Conservation (phyloP, 2,888 invertebrate genomes). For the Notodromas monacha region DNA sequence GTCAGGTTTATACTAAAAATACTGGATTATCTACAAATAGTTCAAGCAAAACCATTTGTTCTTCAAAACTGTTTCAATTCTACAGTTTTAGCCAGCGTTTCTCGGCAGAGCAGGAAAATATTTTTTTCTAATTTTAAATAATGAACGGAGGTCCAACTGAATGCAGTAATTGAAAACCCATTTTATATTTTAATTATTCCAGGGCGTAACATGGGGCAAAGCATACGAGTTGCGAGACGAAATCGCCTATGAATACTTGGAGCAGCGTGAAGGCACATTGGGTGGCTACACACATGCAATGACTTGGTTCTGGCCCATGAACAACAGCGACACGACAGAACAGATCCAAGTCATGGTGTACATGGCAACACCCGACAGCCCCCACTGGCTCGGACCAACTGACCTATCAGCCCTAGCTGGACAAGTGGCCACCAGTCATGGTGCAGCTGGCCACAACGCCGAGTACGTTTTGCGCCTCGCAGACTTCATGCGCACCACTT, state of each 20-base stretch:
- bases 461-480: slow-evolving; percentile 15
- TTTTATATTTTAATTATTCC: no score
- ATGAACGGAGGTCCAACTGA: no score
- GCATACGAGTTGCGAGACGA: slow-evolving; percentile 15
- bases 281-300: slow-evolving; percentile 15
- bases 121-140: no score
- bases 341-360: slow-evolving; percentile 17
- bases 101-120: no score
- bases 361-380: slow-evolving; percentile 16
- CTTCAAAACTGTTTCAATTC: no score
- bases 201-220: slow-evolving; percentile 17
- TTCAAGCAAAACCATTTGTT: no score
- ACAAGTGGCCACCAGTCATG: slow-evolving; percentile 14
- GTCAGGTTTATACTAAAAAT: no score
- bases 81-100: no score
- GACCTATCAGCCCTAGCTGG: slow-evolving; percentile 14
- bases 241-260: slow-evolving; percentile 14
- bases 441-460: slow-evolving; percentile 15
- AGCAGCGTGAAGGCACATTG: slow-evolving; percentile 14
- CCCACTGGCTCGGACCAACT: slow-evolving; percentile 16
- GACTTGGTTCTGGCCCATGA: slow-evolving; percentile 13
- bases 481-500: slow-evolving; percentile 15
- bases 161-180: no score
- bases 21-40: no score
- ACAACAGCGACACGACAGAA: slow-evolving; percentile 10